phyloP scores from a whole-genome alignment of 2,113 vertebrate species.

The Terrapene triunguis region DNA sequence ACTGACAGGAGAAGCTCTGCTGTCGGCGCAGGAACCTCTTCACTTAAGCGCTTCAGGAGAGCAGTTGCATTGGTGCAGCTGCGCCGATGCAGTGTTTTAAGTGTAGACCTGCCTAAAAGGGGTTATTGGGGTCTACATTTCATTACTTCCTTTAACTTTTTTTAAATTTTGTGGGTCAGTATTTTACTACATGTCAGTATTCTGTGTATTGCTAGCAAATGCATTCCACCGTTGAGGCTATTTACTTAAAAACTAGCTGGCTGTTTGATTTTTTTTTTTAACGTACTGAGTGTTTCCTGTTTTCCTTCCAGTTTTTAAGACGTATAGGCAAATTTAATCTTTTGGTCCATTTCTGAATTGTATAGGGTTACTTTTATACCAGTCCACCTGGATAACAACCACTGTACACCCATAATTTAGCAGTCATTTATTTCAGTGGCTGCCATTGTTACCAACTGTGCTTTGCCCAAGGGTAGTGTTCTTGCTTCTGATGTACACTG shows the following conservation, averaged over 20 bases:
- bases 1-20: neutral
- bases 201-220: neutral
- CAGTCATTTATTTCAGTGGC: neutral
- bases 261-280: neutral
- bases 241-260: neutral
- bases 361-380: neutral
- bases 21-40: neutral
- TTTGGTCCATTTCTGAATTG: neutral
- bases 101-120: neutral
- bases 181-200: neutral
- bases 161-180: neutral
- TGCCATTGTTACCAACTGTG: neutral
- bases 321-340: neutral
- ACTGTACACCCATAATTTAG: neutral
- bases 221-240: neutral
- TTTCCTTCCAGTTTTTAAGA: neutral
- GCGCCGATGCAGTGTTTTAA: neutral
- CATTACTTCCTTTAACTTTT: neutral
- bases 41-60: neutral
- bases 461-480: neutral
- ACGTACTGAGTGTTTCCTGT: neutral
- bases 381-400: rapidly evolving
- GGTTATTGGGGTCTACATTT: neutral
- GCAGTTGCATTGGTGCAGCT: neutral
- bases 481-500: neutral